These are phyloP conservation scores for Pantherophis alleghaniensis DNA, from an alignment of 2,797 vertebrate genomes.

Conservation along the genomic window DNA sequence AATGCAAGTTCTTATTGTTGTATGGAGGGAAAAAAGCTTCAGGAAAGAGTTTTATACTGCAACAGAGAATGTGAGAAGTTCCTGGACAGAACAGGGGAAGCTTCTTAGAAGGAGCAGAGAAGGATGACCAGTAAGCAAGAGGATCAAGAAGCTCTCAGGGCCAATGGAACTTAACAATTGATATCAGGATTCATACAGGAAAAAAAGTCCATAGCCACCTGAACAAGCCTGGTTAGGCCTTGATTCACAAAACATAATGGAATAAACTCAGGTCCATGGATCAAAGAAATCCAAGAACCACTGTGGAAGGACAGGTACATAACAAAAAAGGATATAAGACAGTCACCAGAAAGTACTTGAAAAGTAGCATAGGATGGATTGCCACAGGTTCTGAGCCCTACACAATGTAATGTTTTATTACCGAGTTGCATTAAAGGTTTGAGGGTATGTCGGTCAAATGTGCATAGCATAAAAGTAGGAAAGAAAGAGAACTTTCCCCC, in stretches of 20 bases:
- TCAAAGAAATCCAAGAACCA: neutral
- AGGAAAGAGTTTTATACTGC: neutral
- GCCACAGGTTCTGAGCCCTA: neutral
- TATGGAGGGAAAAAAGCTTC: neutral
- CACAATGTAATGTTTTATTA: neutral
- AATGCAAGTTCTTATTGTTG: neutral
- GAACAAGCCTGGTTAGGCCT: neutral
- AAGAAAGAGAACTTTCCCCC: neutral
- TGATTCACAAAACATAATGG: neutral
- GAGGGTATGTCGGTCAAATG: neutral
- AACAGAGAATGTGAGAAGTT: neutral
- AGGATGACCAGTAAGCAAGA: neutral
- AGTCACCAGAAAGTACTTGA: neutral
- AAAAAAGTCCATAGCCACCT: neutral
- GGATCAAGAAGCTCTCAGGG: neutral
- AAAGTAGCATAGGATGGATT: neutral
- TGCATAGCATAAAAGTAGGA: neutral
- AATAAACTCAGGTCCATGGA: neutral
- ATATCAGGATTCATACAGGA: neutral
- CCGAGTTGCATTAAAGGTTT: neutral
- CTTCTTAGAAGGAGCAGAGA: neutral
- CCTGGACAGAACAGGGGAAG: neutral
- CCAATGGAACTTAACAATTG: neutral
- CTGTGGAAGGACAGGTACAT: neutral
- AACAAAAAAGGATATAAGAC: neutral